Evolutionary conservation across 1,140 invertebrate genomes (phyloP).

Genomic region (Idris sp.): DNA sequence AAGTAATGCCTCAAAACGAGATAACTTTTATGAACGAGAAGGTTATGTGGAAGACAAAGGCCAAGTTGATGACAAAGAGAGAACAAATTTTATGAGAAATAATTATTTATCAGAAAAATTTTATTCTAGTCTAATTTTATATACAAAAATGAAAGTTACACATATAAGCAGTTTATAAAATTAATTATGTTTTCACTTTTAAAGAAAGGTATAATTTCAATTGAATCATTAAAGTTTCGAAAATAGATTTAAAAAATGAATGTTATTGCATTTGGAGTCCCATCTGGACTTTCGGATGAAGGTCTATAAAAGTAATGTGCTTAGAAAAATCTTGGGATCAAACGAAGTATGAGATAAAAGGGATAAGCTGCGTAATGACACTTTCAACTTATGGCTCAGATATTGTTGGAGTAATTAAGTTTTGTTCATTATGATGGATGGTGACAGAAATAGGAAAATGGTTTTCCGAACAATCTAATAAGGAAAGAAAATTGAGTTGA

Average conservation of each 20-base stretch:
- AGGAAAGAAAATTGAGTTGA: slow-evolving; percentile 18
- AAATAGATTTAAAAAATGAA: too few species aligned
- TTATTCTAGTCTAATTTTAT: too few species aligned
- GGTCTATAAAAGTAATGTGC: too few species aligned
- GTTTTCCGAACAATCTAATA: slow-evolving; percentile 10
- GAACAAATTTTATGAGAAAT: slow-evolving; percentile 26
- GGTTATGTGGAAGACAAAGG: slow-evolving; percentile 1
- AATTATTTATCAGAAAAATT: too few species aligned
- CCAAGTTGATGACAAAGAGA: slow-evolving; percentile 3
- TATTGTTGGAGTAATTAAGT: slow-evolving; percentile 37
- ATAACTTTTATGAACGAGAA: slow-evolving; percentile 36
- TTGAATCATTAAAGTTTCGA: too few species aligned
- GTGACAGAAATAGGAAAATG: too few species aligned
- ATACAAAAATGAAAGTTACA: too few species aligned
- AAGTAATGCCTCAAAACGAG: slow-evolving; percentile 32
- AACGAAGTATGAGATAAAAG: slow-evolving; percentile 27
- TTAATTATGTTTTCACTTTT: too few species aligned
- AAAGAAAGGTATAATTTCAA: too few species aligned
- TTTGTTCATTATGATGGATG: slow-evolving; percentile 25
- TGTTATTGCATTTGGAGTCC: too few species aligned
- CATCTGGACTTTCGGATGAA: too few species aligned
- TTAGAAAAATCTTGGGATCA: slow-evolving; percentile 40
- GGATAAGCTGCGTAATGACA: slow-evolving; percentile 1
- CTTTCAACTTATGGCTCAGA: slow-evolving; percentile 17
- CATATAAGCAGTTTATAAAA: too few species aligned